phyloP scores from a whole-genome alignment of 2,113 vertebrate species.

The Sisor rabdophorus region DNA sequence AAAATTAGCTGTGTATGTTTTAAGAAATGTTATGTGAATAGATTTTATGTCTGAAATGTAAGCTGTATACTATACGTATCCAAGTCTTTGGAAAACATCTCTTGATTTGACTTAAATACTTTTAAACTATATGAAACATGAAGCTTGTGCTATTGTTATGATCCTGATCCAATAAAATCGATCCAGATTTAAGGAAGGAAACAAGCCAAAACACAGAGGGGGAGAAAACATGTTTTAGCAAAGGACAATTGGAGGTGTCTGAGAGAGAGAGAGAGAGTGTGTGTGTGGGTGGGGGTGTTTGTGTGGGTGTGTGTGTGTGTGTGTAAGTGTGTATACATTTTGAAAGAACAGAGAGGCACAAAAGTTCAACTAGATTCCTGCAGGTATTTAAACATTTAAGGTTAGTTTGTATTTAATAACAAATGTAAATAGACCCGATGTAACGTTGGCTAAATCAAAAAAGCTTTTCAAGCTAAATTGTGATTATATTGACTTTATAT shows the following conservation, averaged over 20 bases:
- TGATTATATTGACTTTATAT: background rate
- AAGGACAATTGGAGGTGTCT: background rate
- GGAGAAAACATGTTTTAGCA: background rate
- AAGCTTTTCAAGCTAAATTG: background rate
- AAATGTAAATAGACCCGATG: background rate
- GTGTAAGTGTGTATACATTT: background rate
- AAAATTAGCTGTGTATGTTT: no score
- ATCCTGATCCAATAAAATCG: background rate
- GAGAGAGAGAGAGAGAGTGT: background rate
- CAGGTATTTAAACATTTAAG: background rate
- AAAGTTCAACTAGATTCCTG: background rate
- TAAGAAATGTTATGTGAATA: background rate
- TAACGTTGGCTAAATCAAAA: no score
- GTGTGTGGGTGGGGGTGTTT: background rate
- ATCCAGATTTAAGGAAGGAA: background rate
- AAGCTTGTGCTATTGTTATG: background rate
- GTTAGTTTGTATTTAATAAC: background rate
- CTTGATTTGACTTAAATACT: conserved; percentile 4
- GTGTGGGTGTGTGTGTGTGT: background rate
- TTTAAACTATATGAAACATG: background rate
- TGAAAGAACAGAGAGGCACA: background rate
- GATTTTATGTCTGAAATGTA: conserved; percentile 3
- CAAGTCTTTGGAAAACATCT: background rate
- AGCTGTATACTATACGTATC: no score
- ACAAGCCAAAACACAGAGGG: background rate